These are phyloP conservation scores for Drosophila fulvimacula DNA, from an alignment of 2,888 invertebrate species.

Conservation along the genomic window DNA sequence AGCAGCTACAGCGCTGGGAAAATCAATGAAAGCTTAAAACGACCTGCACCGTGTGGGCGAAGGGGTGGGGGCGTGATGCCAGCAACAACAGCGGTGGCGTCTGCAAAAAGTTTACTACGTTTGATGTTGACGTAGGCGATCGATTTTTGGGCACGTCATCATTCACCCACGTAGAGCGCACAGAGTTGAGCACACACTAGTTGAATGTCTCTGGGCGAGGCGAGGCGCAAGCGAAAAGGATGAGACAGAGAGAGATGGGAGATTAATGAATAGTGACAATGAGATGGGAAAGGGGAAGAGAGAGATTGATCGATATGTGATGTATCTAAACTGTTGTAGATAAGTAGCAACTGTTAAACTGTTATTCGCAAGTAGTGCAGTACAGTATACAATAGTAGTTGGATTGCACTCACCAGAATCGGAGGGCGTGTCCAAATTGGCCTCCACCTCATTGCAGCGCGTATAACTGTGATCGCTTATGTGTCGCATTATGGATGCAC, in stretches of 20 bases:
- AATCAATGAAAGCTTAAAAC: constrained; percentile 64
- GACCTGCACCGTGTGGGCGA: constrained; percentile 29
- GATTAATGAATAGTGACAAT: background rate
- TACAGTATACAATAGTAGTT: background rate
- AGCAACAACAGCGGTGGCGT: constrained; percentile 6
- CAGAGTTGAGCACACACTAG: constrained; percentile 56
- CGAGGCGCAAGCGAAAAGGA: background rate
- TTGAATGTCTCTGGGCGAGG: constrained; percentile 58
- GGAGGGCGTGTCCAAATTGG: constrained; percentile 94
- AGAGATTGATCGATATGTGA: background rate
- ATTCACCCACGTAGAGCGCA: constrained; percentile 22
- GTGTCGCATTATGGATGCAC: constrained; percentile 46
- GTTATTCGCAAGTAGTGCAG: background rate
- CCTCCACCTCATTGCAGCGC: constrained; percentile 86
- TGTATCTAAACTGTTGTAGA: no score
- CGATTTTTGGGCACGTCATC: constrained; percentile 67
- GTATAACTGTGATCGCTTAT: constrained; percentile 89
- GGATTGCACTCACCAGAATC: constrained; percentile 91
- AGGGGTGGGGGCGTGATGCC: background rate
- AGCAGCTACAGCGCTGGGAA: constrained; percentile 18
- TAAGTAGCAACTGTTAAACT: no score
- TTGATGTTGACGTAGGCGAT: constrained; percentile 76
- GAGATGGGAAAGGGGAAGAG: background rate
- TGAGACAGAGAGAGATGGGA: background rate
- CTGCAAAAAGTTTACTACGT: constrained; percentile 66